Evolutionary conservation across 2,888 invertebrate species (phyloP).

Genomic region (Heliconius aoede): DNA sequence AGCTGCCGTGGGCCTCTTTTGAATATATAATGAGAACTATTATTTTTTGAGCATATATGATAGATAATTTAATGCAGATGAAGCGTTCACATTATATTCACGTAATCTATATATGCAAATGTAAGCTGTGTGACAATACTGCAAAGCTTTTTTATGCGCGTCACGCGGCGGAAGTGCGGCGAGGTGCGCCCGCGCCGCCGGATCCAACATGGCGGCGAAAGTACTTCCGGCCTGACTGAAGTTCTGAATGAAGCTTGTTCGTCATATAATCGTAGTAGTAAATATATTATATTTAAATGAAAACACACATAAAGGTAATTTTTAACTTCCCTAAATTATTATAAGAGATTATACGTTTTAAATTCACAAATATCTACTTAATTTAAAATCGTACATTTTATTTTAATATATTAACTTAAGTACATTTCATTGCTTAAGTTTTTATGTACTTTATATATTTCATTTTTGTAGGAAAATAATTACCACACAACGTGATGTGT

Average conservation of each 20-base stretch:
- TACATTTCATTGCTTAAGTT: neutral
- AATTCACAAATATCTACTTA: neutral
- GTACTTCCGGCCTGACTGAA: slow-evolving; percentile 78
- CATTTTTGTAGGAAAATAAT: slow-evolving; percentile 2
- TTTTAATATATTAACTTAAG: neutral
- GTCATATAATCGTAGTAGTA: slow-evolving; percentile 49
- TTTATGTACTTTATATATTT: neutral
- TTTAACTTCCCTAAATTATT: neutral
- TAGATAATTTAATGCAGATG: slow-evolving; percentile 50
- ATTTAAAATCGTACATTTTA: neutral
- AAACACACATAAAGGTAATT: neutral
- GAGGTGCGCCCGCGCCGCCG: slow-evolving; percentile 80
- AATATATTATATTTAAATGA: slow-evolving; percentile 35
- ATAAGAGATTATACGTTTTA: neutral
- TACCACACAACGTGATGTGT: neutral
- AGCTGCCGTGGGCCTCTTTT: slow-evolving; percentile 14
- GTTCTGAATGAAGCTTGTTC: slow-evolving; percentile 74
- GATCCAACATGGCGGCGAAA: slow-evolving; percentile 83
- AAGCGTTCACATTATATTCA: slow-evolving; percentile 68
- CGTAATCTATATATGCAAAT: slow-evolving; percentile 78
- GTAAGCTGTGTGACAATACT: slow-evolving; percentile 72
- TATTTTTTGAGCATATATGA: slow-evolving; percentile 38
- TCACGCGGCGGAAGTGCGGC: slow-evolving; percentile 79
- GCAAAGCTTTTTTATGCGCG: slow-evolving; percentile 76
- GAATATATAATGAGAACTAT: slow-evolving; percentile 39